These are phyloP conservation scores for Marcusenius ussheri DNA, from an alignment of 2,113 vertebrate genomes.

Conservation along the genomic window DNA sequence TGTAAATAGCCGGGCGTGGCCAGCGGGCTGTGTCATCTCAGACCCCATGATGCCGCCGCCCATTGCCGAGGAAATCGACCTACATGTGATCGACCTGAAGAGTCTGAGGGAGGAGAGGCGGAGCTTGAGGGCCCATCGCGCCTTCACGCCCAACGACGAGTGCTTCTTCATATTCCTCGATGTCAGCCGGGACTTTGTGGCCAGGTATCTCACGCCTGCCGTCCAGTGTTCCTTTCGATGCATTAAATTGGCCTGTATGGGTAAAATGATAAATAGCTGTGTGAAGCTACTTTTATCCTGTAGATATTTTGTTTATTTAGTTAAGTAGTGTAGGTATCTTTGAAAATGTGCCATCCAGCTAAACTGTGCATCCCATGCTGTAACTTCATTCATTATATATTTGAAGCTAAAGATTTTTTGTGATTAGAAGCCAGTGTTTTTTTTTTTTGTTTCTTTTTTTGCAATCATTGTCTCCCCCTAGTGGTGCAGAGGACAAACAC, in stretches of 20 bases:
- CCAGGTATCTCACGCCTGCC: slow-evolving; percentile 66
- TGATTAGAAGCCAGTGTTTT: background rate
- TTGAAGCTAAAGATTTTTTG: background rate
- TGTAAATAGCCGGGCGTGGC: slow-evolving; percentile 93
- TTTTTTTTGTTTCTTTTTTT: background rate
- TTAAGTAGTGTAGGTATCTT: background rate
- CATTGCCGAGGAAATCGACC: slow-evolving; percentile 89
- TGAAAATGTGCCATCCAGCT: background rate
- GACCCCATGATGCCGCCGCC: slow-evolving; percentile 92
- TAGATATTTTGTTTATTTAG: background rate
- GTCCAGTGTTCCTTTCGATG: background rate
- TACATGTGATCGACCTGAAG: slow-evolving; percentile 89
- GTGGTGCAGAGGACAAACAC: slow-evolving; percentile 87
- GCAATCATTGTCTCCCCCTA: slow-evolving; percentile 27
- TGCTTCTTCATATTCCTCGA: slow-evolving; percentile 97
- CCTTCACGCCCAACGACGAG: slow-evolving; percentile 90
- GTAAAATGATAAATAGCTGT: background rate
- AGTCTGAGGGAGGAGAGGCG: slow-evolving; percentile 84
- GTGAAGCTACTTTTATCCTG: background rate
- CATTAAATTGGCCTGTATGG: background rate
- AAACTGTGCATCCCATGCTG: background rate
- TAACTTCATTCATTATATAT: background rate
- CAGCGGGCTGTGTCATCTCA: slow-evolving; percentile 74
- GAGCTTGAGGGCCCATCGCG: slow-evolving; percentile 79
- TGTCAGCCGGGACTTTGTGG: slow-evolving; percentile 91